Base-by-base conservation (phyloP, 2,113 vertebrate genomes). In the Laticauda colubrina region DNA sequence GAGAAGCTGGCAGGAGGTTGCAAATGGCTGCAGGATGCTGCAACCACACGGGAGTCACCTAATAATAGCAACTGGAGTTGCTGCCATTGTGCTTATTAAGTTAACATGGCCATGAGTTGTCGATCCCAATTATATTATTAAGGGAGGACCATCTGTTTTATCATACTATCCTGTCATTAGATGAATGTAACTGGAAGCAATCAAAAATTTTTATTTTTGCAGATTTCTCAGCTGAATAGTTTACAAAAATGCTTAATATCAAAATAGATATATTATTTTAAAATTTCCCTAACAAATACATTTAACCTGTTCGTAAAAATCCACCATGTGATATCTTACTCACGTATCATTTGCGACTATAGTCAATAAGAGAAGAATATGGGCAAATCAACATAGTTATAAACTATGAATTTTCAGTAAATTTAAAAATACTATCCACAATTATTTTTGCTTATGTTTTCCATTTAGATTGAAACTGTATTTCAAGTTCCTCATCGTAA, bases 401-500 rank as follows among this genome's bases (percentile, higher is more conserved):
- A 20, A 1, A 0, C 89, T 93, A 91, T 88, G 91, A 92, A 81
- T 92, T 15, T 89, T 61, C 45, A 39, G 3, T 93, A 87, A 64
- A 26, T 91, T 45, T 87, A 56, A 45, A 48, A 56, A 64, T 86
- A 8, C 14, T 92, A 0, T 0, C 6, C 88, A 96, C 57, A 92
- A 89, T 85, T 54, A 69, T 48, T 95, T 26, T 89, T 24, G 93
- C 86, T 53, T 96, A 53, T 23, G 48, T 92, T 96, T 89, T 75
- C 91, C 48, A 91, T n/a, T 95, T 97, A 99, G 99, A 92, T 96
- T 99, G 95, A 98, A 97, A 96, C 97, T 98, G 1, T 99, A 99
- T 97, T 99, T 99, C 95, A 99, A 99, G 97, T 99, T 99, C 96
- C 98, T 99, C 95, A 99, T 99, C 2, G 99, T 99, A 90, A 97